Base-by-base conservation (phyloP, 30 jellyfish, hydroid and myxozoan genomes). In the Rhopilema esculentum region DNA sequence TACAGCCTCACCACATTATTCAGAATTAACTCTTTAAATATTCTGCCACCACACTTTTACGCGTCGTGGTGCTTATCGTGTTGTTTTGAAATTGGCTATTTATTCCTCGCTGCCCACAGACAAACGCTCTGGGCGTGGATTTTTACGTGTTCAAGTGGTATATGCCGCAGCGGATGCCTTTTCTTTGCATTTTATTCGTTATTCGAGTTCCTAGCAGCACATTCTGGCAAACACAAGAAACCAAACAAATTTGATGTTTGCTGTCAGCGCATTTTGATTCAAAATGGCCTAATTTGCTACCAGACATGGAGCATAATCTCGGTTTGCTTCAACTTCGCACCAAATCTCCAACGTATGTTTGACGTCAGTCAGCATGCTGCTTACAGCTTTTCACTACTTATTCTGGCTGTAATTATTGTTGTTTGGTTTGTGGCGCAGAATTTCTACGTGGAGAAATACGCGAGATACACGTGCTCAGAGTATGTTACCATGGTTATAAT, bases 381-480 rank as follows among this genome's bases (percentile, higher is more conserved):
- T 25, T 81, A 49, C 29, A 49, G 64, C 83, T 29, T 71, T 62
- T 87, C 91, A 2, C 61, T 87, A 0, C 48, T 68, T 23, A 20
- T 68, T 27, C 62, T 87, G 1, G 80, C 77, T 16, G 64, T 70
- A 16, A 23, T 81, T 25, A 49, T 80, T 0, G 28, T 68, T 1
- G 63, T 77, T 23, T 87, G 95, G 95, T 87, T 87, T 61, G 48
- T 87, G 75, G 28, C 70, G 33, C 90, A 87, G 75, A 87, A 87
- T 31, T 87, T 87, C 73, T 30, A 48, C 22, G n/a, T 87, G 12
- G 90, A 87, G 49, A 87, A 87, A 68, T 87, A 76, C 66, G 68
- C 95, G 18, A 73, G 90, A 57, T 87, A 76, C 83, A 87, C 90
- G 7, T 15, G 28, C 22, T 85, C 90, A 9, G 90, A 77, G 50